Conservation (phyloP, 2,888 invertebrate species). For the Spodoptera littoralis region DNA sequence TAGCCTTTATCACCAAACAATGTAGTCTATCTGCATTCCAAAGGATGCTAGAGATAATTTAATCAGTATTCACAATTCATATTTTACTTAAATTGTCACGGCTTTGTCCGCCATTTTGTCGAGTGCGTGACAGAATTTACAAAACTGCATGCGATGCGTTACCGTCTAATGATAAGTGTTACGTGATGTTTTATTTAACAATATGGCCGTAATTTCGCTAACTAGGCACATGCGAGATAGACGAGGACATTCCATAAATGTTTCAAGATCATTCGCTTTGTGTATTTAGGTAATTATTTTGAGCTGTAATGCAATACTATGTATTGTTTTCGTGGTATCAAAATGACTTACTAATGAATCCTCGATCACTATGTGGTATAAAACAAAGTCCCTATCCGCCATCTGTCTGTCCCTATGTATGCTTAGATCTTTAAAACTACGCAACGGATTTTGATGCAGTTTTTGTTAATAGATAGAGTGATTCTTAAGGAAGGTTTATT, state of each 20-base stretch:
- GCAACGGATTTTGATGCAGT: too few relatives aligned
- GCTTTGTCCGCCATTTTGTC: slow-evolving; percentile 50
- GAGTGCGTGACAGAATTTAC: slow-evolving; percentile 48
- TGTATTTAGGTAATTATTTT: slow-evolving; percentile 27
- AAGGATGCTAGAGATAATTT: slow-evolving; percentile 13
- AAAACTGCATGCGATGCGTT: slow-evolving; percentile 52
- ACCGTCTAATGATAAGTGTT: slow-evolving; percentile 25
- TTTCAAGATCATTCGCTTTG: slow-evolving; percentile 44
- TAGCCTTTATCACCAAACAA: slow-evolving; percentile 16
- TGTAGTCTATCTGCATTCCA: slow-evolving; percentile 43
- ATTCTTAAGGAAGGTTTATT: too few relatives aligned
- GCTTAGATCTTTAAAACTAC: too few relatives aligned
- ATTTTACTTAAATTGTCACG: slow-evolving; percentile 42
- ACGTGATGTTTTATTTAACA: slow-evolving; percentile 61
- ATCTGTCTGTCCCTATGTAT: too few relatives aligned
- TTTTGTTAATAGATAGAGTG: too few relatives aligned
- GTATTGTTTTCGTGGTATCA: too few relatives aligned
- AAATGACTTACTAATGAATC: too few relatives aligned
- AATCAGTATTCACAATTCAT: slow-evolving; percentile 5
- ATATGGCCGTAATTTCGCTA: slow-evolving; percentile 35
- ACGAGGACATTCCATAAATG: slow-evolving; percentile 39
- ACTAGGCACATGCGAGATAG: slow-evolving; percentile 29
- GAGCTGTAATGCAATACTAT: slow-evolving; percentile 4
- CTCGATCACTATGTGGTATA: too few relatives aligned
- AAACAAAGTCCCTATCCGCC: too few relatives aligned